A percentile compares a stretch with the other conserved stretches of the same genome.
Conservation (phyloP, 1,140 invertebrate species). For the Cephus cinctus region DNA sequence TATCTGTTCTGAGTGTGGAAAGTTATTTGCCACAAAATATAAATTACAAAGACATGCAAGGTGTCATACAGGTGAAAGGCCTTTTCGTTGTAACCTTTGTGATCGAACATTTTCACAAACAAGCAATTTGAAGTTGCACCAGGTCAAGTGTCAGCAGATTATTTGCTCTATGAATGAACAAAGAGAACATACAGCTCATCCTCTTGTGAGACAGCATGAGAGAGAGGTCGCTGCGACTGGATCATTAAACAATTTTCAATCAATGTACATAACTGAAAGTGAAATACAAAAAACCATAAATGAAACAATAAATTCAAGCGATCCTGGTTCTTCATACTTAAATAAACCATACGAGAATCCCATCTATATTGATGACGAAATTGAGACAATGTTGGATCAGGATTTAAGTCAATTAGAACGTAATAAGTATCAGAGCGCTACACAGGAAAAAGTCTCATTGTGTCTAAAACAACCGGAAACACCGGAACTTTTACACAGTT, state of each 20-base stretch:
- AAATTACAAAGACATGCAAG: conserved; percentile 53
- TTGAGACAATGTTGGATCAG: conserved; percentile 45
- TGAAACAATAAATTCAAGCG: conserved; percentile 43
- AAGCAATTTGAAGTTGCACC: conserved; percentile 62
- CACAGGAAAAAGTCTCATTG: conserved; percentile 38
- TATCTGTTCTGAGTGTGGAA: conserved; percentile 49
- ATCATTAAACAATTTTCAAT: conserved; percentile 33
- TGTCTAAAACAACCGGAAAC: conserved; percentile 48
- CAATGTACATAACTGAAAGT: conserved; percentile 42
- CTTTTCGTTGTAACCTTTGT: conserved; percentile 58
- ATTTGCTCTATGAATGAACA: conserved; percentile 21
- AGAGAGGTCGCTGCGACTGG: conserved; percentile 9
- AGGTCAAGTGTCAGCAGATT: conserved; percentile 41
- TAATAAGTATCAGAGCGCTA: conserved; percentile 33
- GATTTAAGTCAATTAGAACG: conserved; percentile 37
- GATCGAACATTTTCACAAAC: conserved; percentile 61
- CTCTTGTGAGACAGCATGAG: no score
- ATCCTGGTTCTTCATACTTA: conserved; percentile 34
- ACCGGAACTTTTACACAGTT: conserved; percentile 45
- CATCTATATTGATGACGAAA: conserved; percentile 46
- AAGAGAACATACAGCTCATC: conserved; percentile 7
- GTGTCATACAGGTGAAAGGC: conserved; percentile 58
- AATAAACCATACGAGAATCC: conserved; percentile 43
- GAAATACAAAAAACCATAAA: conserved; percentile 47
- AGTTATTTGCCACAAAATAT: conserved; percentile 53